Evolutionary conservation across 2,113 vertebrate genomes (phyloP).

Genomic region (Lophotis ruficrista): DNA sequence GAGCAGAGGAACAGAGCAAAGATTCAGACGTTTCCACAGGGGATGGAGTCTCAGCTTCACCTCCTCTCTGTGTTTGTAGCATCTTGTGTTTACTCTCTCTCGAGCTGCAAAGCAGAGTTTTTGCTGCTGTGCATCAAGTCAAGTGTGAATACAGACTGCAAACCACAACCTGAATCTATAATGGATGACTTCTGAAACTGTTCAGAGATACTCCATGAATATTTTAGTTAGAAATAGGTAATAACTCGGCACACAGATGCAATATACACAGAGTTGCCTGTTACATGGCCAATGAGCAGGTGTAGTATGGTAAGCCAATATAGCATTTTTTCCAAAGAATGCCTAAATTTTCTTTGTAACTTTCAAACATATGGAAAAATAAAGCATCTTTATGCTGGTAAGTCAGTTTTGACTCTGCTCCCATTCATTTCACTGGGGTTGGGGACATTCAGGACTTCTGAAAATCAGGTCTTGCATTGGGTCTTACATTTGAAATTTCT

Average conservation of each 20-base stretch:
- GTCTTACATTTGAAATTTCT: not conserved
- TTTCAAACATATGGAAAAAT: not conserved
- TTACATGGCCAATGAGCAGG: not conserved
- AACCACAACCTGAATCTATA: not conserved
- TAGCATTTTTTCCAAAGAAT: not conserved
- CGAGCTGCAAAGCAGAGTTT: not conserved
- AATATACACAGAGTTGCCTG: not conserved
- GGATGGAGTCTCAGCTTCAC: not conserved
- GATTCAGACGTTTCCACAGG: not conserved
- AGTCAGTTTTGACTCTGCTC: not conserved
- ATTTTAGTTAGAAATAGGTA: not conserved
- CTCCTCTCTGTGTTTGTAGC: not conserved
- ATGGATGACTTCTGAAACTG: not conserved
- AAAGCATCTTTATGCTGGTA: no score
- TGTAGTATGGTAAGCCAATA: not conserved
- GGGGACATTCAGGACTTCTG: not conserved
- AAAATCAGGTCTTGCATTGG: not conserved
- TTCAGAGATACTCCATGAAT: not conserved
- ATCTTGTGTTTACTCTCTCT: not conserved
- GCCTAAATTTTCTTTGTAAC: not conserved
- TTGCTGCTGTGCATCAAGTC: not conserved
- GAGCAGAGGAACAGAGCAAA: not conserved
- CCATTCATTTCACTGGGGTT: not conserved
- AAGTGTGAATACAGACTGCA: not conserved
- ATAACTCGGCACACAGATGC: not conserved